Base-by-base conservation (phyloP, 2,888 invertebrate genomes). In the Escarpia spicata region DNA sequence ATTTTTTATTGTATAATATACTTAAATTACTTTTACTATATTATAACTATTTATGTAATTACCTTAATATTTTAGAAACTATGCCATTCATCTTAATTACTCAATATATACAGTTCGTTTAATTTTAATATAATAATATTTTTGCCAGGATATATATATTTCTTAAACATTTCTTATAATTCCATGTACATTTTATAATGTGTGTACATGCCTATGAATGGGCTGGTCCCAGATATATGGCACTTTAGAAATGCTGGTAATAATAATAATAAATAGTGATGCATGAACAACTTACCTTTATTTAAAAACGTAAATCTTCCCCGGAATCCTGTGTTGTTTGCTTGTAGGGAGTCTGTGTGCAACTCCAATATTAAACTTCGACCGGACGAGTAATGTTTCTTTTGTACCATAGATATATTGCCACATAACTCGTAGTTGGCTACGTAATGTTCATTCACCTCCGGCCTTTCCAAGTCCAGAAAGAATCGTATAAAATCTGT, bases 341-440 rank as follows among this genome's bases (percentile, higher is more conserved):
- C 93, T 37, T 94, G 94, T 10, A 93, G 90, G 3, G 93, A 43
- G 92, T 95, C 95, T 0, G 96, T 95, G 92, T 96, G 96, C 93
- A 96, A 96, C 94, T 96, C 96, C 92, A 96, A 93, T 43, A 96
- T 95, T 52, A 96, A 94, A 92, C 95, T 95, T 12, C 96, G 94
- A 8, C 94, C 95, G 26, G 95, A 94, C 8, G 96, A 96, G 94
- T 95, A 96, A 94, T 95, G 95, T 94, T 95, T 95, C 93, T 95
- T 94, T 90, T 94, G 93, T 43, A 96, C 94, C 93, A 94, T 94
- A 19, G 95, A 94, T 43, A 95, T 95, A 92, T 95, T 95, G 9
- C 96, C 96, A 94, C 96, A 96, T 52, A 96, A 93, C 91, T 94
- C 96, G 91, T 95, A 94, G 92, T 96, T 95, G 93, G 95, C 94